Conservation (phyloP, 2,888 invertebrate genomes). For the Drosophila pseudotalamancana region DNA sequence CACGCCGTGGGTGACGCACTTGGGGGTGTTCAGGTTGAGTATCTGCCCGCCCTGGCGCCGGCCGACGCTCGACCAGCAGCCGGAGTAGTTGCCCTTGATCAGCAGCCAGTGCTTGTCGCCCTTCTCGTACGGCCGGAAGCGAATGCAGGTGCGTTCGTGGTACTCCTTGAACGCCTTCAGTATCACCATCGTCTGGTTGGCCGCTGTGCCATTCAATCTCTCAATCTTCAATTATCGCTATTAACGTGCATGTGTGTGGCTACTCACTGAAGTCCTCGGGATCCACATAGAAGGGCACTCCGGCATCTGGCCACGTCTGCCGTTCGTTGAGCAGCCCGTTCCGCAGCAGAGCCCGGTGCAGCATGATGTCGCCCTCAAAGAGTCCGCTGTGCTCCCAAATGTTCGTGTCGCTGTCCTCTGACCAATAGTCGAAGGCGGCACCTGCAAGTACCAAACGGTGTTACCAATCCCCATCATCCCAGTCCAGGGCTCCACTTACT, state of each 20-base stretch:
- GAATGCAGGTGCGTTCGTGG: conserved; percentile 87
- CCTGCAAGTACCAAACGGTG: conserved; percentile 48
- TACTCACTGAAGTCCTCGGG: conserved; percentile 85
- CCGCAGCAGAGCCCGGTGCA: conserved; percentile 81
- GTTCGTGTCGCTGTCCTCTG: conserved; percentile 84
- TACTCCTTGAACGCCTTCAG: conserved; percentile 86
- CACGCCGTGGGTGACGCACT: conserved; percentile 87
- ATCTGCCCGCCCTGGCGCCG: conserved; percentile 87
- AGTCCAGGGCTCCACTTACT: conserved; percentile 63
- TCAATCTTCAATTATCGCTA: conserved; percentile 23
- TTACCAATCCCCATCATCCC: no score
- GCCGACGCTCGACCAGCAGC: conserved; percentile 89
- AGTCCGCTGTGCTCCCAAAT: conserved; percentile 86
- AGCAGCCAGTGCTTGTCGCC: conserved; percentile 86
- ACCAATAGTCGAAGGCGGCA: conserved; percentile 84
- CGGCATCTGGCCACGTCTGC: conserved; percentile 85
- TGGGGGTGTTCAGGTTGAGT: conserved; percentile 85
- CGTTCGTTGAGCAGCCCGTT: conserved; percentile 85
- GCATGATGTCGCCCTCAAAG: conserved; percentile 88
- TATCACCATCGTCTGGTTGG: conserved; percentile 85
- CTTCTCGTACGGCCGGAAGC: conserved; percentile 86
- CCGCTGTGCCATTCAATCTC: conserved; percentile 71
- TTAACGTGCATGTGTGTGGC: neutral
- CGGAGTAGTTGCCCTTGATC: conserved; percentile 85
- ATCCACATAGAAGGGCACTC: conserved; percentile 86